Evolutionary conservation across 2,113 vertebrate genomes (phyloP), one percentile per base, ranked within the genome.

Genomic region (Irena cyanogastra): DNA sequence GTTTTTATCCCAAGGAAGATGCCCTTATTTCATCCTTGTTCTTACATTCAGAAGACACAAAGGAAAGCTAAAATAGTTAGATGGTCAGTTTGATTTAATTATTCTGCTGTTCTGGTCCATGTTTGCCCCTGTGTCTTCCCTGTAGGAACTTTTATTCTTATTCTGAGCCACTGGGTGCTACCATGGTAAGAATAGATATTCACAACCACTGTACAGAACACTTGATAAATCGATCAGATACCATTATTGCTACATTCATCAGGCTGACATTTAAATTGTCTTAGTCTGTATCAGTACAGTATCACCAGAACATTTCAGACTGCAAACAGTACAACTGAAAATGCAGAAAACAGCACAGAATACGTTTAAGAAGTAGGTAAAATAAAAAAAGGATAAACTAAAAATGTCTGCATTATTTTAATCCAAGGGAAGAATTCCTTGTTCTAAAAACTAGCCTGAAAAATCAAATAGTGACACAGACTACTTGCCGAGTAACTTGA

Each of bases 241-340:
- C 13, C 12, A 86, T 68, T 84, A 91, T 27, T 87, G 53, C 47
- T 23, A 53, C 89, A 95, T 89, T 75, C 74, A 92, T 95, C 72
- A 91, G 68, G 35, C 33, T 94, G 80, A 94, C 65, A 91, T 82
- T 87, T 90, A 83, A 90, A 94, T 84, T 92, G 50, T 77, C 68
- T 35, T 19, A 1, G 11, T 13, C 8, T 61, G 45, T 71, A 83
- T 65, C 65, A 81, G 31, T 26, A 64, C 3, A 70, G 37, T 4
- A 44, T 49, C 49, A 71, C 24, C 61, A 75, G 69, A 79, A 87
- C 71, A 56, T 8, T 70, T 71, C 44, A 33, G 44, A 54, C 41
- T 54, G 52, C 72, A 87, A 81, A 84, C 27, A 68, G 27, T 22
- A 44, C 30, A 64, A 42, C 16, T 76, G 23, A 79, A 92, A 89